These are phyloP conservation scores for Mythimna ferrago DNA, from an alignment of 2,888 invertebrate species.

Conservation along the genomic window DNA sequence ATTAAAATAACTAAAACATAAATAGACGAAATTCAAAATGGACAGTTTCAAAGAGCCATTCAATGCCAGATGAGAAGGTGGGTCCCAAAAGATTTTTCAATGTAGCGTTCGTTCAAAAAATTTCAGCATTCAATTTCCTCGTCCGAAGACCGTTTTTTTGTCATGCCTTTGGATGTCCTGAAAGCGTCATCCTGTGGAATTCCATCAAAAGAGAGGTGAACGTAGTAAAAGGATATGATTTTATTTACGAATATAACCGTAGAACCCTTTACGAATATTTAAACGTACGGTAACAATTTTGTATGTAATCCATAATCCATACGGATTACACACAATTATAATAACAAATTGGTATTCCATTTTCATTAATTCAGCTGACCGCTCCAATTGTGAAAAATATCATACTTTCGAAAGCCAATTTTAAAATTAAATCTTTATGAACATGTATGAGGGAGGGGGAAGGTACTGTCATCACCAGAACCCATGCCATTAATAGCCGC, in stretches of 20 bases:
- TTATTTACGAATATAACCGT: conserved; percentile 1
- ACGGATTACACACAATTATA: conserved; percentile 14
- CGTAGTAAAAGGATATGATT: conserved; percentile 19
- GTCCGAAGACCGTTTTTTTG: conserved; percentile 34
- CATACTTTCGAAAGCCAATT: conserved; percentile 18
- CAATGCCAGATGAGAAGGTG: conserved; percentile 39
- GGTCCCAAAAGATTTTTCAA: conserved; percentile 42
- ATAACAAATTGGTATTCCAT: conserved; percentile 22
- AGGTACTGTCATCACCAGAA: conserved; percentile 43
- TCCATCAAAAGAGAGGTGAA: conserved; percentile 6
- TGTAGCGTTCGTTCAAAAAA: conserved; percentile 42
- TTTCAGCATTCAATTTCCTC: conserved; percentile 49
- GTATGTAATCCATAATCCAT: too few relatives aligned
- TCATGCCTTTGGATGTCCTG: conserved; percentile 23
- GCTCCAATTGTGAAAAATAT: conserved; percentile 2
- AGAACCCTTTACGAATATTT: conserved; percentile 7
- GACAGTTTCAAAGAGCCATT: conserved; percentile 50
- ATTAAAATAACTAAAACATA: conserved; percentile 9
- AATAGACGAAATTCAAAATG: conserved; percentile 30
- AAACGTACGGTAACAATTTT: not conserved
- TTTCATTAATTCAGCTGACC: conserved; percentile 15
- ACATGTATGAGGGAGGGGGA: conserved; percentile 19
- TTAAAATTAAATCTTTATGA: conserved; percentile 28
- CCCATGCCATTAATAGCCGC: conserved; percentile 44
- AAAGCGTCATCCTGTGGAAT: conserved; percentile 19